Evolutionary conservation across 2,113 vertebrate genomes (phyloP).

Genomic region (Ictalurus furcatus): DNA sequence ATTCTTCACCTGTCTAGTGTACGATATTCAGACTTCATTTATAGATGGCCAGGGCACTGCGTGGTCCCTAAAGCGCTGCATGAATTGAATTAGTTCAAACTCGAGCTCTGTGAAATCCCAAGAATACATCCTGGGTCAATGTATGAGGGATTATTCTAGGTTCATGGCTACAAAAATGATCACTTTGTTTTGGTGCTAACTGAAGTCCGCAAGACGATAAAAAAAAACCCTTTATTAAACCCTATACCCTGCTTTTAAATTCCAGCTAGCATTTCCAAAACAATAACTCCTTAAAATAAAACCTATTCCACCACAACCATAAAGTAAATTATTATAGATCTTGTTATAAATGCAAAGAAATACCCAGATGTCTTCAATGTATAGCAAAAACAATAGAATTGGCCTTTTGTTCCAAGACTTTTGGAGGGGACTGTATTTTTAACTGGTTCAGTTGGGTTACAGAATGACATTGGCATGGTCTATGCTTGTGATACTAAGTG

Average conservation of each 20-base stretch:
- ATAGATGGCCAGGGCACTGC: background rate
- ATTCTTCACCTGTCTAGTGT: background rate
- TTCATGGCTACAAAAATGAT: background rate
- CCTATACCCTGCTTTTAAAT: background rate
- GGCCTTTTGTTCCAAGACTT: no score
- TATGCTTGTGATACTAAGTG: background rate
- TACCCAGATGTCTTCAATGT: no score
- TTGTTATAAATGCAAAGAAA: background rate
- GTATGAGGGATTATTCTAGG: background rate
- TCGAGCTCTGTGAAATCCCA: background rate
- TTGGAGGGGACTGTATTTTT: background rate
- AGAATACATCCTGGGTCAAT: background rate
- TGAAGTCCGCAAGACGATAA: background rate
- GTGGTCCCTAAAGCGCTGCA: background rate
- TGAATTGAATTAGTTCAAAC: background rate
- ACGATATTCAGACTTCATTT: background rate
- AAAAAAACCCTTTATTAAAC: background rate
- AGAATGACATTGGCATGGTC: background rate
- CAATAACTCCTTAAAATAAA: background rate
- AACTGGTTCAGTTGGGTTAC: background rate
- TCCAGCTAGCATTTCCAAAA: background rate
- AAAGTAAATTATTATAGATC: background rate
- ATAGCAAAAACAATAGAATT: no score
- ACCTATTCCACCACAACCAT: background rate
- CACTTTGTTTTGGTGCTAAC: background rate